A percentile compares a stretch with the other conserved stretches of the same genome.
Conservation (phyloP, 2,113 vertebrate species). For the Atlantisia rogersi region DNA sequence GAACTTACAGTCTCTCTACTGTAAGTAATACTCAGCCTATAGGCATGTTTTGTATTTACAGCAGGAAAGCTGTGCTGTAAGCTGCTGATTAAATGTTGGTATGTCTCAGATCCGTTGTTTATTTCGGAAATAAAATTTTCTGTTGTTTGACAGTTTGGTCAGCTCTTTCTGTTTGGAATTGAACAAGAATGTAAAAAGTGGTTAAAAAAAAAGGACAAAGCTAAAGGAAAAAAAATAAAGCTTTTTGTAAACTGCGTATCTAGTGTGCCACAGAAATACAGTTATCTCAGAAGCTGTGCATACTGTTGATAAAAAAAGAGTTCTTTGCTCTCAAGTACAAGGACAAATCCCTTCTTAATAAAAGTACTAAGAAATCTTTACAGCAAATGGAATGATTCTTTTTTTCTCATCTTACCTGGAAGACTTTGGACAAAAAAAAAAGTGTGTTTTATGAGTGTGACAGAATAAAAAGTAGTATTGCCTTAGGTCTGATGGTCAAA, state of each 20-base stretch:
- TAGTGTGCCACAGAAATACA: not conserved
- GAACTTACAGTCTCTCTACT: not conserved
- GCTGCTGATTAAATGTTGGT: not conserved
- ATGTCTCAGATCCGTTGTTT: not conserved
- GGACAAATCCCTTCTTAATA: not conserved
- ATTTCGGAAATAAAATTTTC: not conserved
- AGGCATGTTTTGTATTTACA: not conserved
- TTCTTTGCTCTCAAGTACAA: not conserved
- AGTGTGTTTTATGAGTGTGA: not conserved
- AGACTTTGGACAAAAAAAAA: not conserved
- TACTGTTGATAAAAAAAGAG: not conserved
- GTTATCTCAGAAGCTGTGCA: rapidly evolving
- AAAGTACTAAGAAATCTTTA: not conserved
- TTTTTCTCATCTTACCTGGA: not conserved
- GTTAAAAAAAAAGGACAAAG: not conserved
- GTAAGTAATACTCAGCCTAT: not conserved
- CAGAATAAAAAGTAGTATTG: not conserved
- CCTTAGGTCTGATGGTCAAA: not conserved
- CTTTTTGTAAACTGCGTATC: not conserved
- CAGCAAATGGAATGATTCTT: not conserved
- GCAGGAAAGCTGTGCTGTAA: not conserved
- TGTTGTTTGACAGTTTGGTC: not conserved
- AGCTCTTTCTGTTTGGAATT: not conserved
- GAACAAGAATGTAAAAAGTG: not conserved
- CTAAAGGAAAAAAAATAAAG: not conserved